phyloP scores from a whole-genome alignment of 2,888 invertebrate species.

The Yponomeuta plumbellus region DNA sequence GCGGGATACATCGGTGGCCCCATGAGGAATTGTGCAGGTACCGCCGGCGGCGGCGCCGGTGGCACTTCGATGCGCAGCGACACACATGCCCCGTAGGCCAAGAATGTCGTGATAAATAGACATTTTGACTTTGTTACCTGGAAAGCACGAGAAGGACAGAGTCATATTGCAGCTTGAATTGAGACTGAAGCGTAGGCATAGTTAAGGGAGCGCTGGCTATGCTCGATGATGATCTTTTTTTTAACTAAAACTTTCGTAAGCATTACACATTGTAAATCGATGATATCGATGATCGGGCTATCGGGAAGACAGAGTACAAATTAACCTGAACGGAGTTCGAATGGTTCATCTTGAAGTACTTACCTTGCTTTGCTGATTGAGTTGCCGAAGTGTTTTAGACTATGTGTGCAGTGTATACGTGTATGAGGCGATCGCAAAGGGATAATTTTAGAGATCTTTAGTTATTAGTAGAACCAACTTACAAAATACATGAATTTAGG shows the following conservation, averaged over 20 bases:
- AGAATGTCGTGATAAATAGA: neutral
- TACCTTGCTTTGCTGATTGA: conserved; percentile 7
- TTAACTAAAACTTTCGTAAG: too few species aligned
- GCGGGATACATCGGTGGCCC: neutral
- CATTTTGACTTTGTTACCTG: neutral
- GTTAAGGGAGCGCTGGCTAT: too few species aligned
- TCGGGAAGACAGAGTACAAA: conserved; percentile 41
- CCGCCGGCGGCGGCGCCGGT: conserved; percentile 18
- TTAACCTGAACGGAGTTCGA: conserved; percentile 8
- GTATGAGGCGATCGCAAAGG: too few species aligned
- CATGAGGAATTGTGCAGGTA: neutral
- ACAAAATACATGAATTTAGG: conserved; percentile 1
- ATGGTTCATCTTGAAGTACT: conserved; percentile 2
- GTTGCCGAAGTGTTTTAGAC: neutral
- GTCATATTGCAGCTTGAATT: neutral
- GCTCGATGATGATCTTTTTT: too few species aligned
- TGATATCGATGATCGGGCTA: too few species aligned
- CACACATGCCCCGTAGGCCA: conserved; percentile 11
- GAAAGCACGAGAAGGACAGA: neutral
- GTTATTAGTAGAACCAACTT: neutral
- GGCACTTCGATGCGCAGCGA: conserved; percentile 16
- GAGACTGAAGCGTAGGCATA: too few species aligned
- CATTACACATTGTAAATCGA: too few species aligned
- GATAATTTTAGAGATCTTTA: neutral
- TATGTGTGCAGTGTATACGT: neutral